Percentiles rank a stretch among this genome's conserved stretches.
These are phyloP conservation scores for Nesidiocoris tenuis DNA, from an alignment of 2,888 invertebrate genomes.

Conservation along the genomic window DNA sequence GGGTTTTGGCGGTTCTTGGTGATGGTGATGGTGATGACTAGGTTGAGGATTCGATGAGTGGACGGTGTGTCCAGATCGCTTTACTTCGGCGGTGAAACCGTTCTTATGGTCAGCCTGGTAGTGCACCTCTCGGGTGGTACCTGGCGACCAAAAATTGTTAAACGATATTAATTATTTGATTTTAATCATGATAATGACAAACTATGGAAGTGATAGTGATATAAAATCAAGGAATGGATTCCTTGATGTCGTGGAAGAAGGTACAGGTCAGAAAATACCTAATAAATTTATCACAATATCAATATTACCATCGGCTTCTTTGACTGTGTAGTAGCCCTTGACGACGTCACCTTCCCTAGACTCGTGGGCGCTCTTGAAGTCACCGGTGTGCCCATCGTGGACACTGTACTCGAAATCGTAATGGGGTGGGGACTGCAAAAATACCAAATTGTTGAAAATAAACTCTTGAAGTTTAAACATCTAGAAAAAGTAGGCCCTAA, in stretches of 20 bases:
- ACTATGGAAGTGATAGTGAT: too few relatives aligned
- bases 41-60: conserved; percentile 5
- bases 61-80: conserved; percentile 33
- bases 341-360: conserved; percentile 46
- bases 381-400: conserved; percentile 47
- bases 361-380: conserved; percentile 47
- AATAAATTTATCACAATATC: too few relatives aligned
- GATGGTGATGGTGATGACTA: conserved; percentile 4
- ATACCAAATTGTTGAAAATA: too few relatives aligned
- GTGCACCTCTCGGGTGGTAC: conserved; percentile 37
- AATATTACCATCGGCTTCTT: conserved; percentile 34
- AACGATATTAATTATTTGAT: too few relatives aligned
- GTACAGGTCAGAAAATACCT: too few relatives aligned
- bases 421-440: conserved; percentile 46
- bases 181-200: too few relatives aligned
- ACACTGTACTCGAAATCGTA: conserved; percentile 48
- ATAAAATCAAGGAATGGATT: too few relatives aligned
- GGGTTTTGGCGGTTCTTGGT: neutral
- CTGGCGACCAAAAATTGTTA: too few relatives aligned
- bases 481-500: too few relatives aligned
- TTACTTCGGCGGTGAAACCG: conserved; percentile 41
- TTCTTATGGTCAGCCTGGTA: conserved; percentile 38
- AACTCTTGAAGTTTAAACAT: too few relatives aligned
- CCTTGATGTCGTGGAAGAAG: too few relatives aligned
- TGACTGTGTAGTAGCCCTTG: conserved; percentile 47